Evolutionary conservation across 2,797 vertebrate species (phyloP).

Genomic region (Cryptoblepharus egeriae): DNA sequence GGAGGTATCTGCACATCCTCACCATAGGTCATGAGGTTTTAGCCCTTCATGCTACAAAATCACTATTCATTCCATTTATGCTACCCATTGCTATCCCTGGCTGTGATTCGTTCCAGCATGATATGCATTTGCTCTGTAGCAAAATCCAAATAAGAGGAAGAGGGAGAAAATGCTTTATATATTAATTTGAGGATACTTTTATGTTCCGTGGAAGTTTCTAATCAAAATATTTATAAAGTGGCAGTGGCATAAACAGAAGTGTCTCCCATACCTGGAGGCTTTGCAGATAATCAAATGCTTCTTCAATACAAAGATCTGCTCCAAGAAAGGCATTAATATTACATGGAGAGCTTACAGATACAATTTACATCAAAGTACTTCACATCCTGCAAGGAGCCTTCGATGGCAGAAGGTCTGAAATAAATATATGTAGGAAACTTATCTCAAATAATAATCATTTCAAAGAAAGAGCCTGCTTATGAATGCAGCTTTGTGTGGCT

Average conservation of each 20-base stretch:
- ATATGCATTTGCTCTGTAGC: constrained; percentile 38
- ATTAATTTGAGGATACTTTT: constrained; percentile 50
- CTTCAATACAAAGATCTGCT: constrained; percentile 62
- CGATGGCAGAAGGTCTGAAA: constrained; percentile 61
- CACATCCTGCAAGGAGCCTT: constrained; percentile 54
- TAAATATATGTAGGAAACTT: constrained; percentile 67
- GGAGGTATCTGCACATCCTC: no score
- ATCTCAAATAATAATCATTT: constrained; percentile 77
- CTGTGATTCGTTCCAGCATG: constrained; percentile 29
- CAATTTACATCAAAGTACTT: constrained; percentile 72
- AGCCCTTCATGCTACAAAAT: not conserved
- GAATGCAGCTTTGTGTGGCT: constrained; percentile 69
- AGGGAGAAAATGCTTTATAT: not conserved
- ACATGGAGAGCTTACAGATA: constrained; percentile 62
- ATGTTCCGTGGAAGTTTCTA: constrained; percentile 40
- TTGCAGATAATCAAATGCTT: constrained; percentile 54
- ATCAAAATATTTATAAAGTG: constrained; percentile 48
- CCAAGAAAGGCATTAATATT: constrained; percentile 66
- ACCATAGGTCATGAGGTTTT: not conserved
- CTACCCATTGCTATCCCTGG: constrained; percentile 32
- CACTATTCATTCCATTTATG: not conserved
- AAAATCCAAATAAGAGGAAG: constrained; percentile 33
- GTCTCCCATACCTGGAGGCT: constrained; percentile 42
- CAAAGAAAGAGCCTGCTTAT: constrained; percentile 77
- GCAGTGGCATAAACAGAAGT: constrained; percentile 44